phyloP scores from a whole-genome alignment of 2,797 vertebrate species.

The Sebastes iracundus region DNA sequence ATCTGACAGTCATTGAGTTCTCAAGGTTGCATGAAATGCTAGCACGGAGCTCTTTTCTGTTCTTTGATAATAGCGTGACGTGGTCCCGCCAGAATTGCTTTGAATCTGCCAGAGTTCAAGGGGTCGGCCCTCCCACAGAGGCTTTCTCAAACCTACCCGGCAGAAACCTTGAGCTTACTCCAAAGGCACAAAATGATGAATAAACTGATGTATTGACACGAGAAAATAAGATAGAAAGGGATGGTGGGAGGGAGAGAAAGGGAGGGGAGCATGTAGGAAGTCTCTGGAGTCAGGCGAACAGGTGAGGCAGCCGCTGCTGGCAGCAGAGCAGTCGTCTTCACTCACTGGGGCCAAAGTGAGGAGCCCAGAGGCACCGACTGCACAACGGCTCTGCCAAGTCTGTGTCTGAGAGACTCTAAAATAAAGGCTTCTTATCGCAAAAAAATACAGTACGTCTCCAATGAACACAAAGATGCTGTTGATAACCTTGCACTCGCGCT shows the following conservation, averaged over 20 bases:
- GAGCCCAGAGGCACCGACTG: slow-evolving; percentile 69
- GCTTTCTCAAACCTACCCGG: slow-evolving; percentile 56
- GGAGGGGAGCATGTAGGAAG: slow-evolving; percentile 26
- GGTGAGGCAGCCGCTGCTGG: slow-evolving; percentile 70
- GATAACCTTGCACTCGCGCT: slow-evolving; percentile 75
- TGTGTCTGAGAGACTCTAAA: slow-evolving; percentile 61
- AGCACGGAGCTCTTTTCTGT: slow-evolving; percentile 8
- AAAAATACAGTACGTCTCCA: slow-evolving; percentile 53
- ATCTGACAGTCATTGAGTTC: slow-evolving; percentile 3
- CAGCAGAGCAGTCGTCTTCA: slow-evolving; percentile 72
- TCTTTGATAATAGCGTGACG: not conserved
- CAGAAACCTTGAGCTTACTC: slow-evolving; percentile 50
- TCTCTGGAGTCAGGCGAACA: slow-evolving; percentile 64
- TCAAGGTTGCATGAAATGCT: slow-evolving; percentile 23
- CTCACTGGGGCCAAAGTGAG: slow-evolving; percentile 69
- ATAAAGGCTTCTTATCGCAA: slow-evolving; percentile 66
- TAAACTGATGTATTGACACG: slow-evolving; percentile 39
- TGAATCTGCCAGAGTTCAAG: slow-evolving; percentile 50
- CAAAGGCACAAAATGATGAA: slow-evolving; percentile 34
- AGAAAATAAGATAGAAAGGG: slow-evolving; percentile 21
- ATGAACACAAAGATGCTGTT: slow-evolving; percentile 64
- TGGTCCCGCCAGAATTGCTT: slow-evolving; percentile 10
- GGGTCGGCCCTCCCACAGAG: slow-evolving; percentile 60
- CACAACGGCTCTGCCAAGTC: slow-evolving; percentile 66
- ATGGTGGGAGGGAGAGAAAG: slow-evolving; percentile 20